Percentiles rank a stretch among this genome's conserved stretches.
Conservation (phyloP, 2,888 invertebrate species). For the Meandrusa payeni region DNA sequence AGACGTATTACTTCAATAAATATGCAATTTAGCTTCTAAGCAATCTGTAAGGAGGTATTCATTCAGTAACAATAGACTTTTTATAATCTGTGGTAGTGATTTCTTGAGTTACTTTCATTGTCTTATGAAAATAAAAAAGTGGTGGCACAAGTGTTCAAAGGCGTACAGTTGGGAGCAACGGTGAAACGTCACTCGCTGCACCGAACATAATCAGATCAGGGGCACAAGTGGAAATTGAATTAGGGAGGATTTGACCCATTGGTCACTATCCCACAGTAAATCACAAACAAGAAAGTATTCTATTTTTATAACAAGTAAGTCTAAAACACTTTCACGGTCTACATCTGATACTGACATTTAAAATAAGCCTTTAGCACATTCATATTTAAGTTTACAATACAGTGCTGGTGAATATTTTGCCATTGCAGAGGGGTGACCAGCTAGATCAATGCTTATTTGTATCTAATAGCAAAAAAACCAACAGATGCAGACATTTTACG, state of each 20-base stretch:
- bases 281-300: conserved; percentile 20
- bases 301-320: neutral
- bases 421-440: conserved; percentile 48
- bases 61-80: too few species aligned
- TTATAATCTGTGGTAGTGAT: too few species aligned
- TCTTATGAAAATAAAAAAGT: too few species aligned
- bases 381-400: conserved; percentile 28
- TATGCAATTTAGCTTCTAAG: too few species aligned
- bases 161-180: conserved; percentile 40
- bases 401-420: neutral
- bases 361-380: conserved; percentile 22
- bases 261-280: conserved; percentile 29
- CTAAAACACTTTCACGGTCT: conserved; percentile 17
- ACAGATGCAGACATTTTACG: conserved; percentile 79
- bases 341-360: neutral
- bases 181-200: conserved; percentile 55
- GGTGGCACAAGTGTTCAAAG: conserved; percentile 37
- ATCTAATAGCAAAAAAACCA: conserved; percentile 76
- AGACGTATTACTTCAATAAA: too few species aligned
- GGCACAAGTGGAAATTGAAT: conserved; percentile 72
- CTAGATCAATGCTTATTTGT: conserved; percentile 73
- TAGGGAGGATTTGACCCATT: conserved; percentile 68
- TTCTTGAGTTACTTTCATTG: too few species aligned
- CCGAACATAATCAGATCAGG: conserved; percentile 68
- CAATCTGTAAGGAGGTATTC: too few species aligned